These are phyloP conservation scores for Bombus vancouverensis DNA, from an alignment of 1,140 invertebrate genomes.

Conservation along the genomic window DNA sequence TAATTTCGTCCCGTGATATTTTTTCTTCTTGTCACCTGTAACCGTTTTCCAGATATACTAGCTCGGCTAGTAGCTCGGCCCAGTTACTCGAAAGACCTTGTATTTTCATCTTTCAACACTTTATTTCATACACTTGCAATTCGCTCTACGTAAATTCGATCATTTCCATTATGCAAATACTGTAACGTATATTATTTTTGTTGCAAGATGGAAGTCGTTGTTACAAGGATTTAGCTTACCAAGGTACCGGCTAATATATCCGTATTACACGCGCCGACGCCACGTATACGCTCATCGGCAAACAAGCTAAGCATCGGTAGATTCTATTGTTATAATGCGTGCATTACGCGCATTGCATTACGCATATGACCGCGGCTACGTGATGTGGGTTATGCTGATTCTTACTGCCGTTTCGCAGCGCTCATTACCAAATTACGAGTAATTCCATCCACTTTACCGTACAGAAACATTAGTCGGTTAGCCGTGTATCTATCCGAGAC, in stretches of 20 bases:
- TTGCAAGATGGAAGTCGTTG: neutral
- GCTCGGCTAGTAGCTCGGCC: neutral
- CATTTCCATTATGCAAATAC: neutral
- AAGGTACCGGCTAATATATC: neutral
- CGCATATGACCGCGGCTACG: conserved; percentile 32
- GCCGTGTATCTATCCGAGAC: neutral
- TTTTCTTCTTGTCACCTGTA: neutral
- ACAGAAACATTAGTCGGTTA: conserved; percentile 33
- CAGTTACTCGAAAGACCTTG: neutral
- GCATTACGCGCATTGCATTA: conserved; percentile 36
- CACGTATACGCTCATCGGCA: no score
- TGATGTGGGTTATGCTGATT: conserved; percentile 44
- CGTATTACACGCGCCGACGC: neutral
- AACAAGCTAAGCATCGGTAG: neutral
- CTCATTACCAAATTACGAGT: conserved; percentile 52
- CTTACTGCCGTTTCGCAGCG: conserved; percentile 26
- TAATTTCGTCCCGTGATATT: neutral
- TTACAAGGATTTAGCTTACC: neutral
- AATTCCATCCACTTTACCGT: conserved; percentile 44
- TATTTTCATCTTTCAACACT: neutral
- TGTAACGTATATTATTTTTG: neutral
- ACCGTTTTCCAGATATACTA: neutral
- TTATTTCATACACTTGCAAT: neutral
- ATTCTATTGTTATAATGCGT: conserved; percentile 28
- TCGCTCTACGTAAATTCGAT: neutral